Evolutionary conservation across 2,888 invertebrate genomes (phyloP), one percentile per base, ranked within the genome.

Genomic region (Xylophagus ater): DNA sequence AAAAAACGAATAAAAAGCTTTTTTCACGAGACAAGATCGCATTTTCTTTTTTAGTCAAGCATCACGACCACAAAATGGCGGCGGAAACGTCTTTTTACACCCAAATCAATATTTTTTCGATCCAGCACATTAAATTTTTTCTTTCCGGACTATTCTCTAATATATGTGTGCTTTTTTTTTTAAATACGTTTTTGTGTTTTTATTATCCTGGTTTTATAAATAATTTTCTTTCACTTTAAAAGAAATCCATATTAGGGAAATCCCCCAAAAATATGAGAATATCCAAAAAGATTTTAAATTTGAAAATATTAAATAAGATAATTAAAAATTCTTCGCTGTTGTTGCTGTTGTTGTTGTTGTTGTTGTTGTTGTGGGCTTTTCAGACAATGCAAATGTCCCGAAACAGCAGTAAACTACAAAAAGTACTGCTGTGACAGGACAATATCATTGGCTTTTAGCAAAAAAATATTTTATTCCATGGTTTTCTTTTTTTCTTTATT

Each of bases 341-440:
- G 19, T 21, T 19, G 15, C 28, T n/a, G 23, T 34, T 26, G 34
- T 31, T 26, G 31, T 32, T 25, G 34, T 20, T 34, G 23, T 33
- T 25, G 43, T 47, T 37, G 41, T 49, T 55, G 51, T 54, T 15
- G 13, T 26, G 21, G 24, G 18, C 10, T 18, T 17, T n/a, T 10
- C 30, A 26, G 57, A 72, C 76, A 70, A 70, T 75, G 76, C 72
- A 75, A 74, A 85, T 88, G 88, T 86, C 88, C 85, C 76, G 83
- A 73, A 76, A 78, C 85, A 88, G 83, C 88, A 88, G 88, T 88
- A 88, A 73, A 70, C 66, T 66, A 53, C 65, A 52, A 67, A 71
- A 68, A 77, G 79, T 88, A 88, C 88, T 88, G 88, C 88, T 88
- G 88, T 88, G 88, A 88, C 88, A 87, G 87, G 88, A 89, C 88